phyloP scores from a whole-genome alignment of 2,888 invertebrate genomes.

The Apoderus coryli region DNA sequence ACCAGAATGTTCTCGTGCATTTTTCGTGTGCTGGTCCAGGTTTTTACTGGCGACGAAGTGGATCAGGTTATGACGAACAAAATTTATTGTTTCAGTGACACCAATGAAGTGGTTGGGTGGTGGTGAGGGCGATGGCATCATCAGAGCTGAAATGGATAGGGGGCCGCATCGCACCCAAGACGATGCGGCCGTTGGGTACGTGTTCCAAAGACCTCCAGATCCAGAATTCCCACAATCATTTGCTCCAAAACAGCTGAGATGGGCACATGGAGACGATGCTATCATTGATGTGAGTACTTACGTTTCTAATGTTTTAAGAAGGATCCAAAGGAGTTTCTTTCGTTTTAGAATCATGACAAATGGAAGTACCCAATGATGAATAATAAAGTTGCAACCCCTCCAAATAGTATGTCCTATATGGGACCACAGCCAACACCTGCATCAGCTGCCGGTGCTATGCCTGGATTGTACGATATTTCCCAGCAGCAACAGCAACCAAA shows the following conservation, averaged over 20 bases:
- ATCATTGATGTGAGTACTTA: conserved; percentile 62
- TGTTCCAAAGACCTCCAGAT: conserved; percentile 74
- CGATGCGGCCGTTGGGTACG: conserved; percentile 86
- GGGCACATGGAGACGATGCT: conserved; percentile 77
- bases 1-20: too few species aligned
- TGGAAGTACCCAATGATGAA: conserved; percentile 59
- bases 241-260: conserved; percentile 60
- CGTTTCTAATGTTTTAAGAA: not conserved
- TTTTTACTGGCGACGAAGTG: too few species aligned
- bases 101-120: conserved; percentile 70
- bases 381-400: conserved; percentile 39
- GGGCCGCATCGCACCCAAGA: conserved; percentile 64
- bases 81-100: conserved; percentile 24
- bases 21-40: too few species aligned
- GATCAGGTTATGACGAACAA: too few species aligned
- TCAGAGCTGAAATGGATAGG: conserved; percentile 42
- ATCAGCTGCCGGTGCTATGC: too few species aligned
- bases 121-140: conserved; percentile 48
- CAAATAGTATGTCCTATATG: conserved; percentile 33
- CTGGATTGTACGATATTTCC: conserved; percentile 40
- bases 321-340: not conserved
- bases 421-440: conserved; percentile 20
- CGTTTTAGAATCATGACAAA: conserved; percentile 67
- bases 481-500: too few species aligned
- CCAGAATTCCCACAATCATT: conserved; percentile 59